phyloP scores from a whole-genome alignment of 2,113 vertebrate genomes.

The Brachyistius frenatus region DNA sequence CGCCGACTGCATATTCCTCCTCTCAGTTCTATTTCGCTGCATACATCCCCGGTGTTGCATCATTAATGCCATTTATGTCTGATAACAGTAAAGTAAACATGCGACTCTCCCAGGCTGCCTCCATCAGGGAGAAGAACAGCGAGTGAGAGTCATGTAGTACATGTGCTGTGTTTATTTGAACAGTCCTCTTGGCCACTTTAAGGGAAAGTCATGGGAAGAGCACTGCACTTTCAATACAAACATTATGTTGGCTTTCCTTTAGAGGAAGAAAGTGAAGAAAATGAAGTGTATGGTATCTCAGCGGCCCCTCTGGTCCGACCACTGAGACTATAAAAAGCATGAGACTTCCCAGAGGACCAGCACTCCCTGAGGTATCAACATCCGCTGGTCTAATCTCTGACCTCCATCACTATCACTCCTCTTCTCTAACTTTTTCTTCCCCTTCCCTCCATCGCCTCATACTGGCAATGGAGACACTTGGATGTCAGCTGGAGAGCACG shows the following conservation, averaged over 20 bases:
- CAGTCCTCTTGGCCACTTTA: not conserved
- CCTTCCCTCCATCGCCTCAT: conserved; percentile 40
- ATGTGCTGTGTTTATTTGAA: conserved; percentile 41
- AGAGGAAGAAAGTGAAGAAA: not conserved
- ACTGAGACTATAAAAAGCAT: conserved; percentile 66
- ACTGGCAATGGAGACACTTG: conserved; percentile 34
- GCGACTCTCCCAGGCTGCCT: conserved; percentile 26
- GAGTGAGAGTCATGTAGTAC: conserved; percentile 1
- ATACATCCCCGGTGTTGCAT: conserved; percentile 24
- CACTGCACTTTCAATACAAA: conserved; percentile 20
- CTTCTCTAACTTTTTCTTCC: conserved; percentile 19
- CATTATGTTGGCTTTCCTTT: conserved; percentile 4
- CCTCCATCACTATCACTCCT: conserved; percentile 59
- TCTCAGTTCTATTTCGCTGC: conserved; percentile 9
- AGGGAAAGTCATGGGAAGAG: conserved; percentile 21
- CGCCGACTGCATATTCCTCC: conserved; percentile 12
- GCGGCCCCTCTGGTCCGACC: not conserved
- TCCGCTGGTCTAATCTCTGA: conserved; percentile 68
- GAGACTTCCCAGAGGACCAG: conserved; percentile 69
- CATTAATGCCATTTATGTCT: conserved; percentile 37
- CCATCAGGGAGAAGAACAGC: conserved; percentile 2
- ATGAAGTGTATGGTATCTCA: conserved; percentile 34
- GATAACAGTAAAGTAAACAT: conserved; percentile 48
- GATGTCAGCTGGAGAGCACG: conserved; percentile 15
- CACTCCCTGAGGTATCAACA: conserved; percentile 68